These are phyloP conservation scores for Numenius phaeopus DNA, from an alignment of 2,797 vertebrate species.

Conservation along the genomic window DNA sequence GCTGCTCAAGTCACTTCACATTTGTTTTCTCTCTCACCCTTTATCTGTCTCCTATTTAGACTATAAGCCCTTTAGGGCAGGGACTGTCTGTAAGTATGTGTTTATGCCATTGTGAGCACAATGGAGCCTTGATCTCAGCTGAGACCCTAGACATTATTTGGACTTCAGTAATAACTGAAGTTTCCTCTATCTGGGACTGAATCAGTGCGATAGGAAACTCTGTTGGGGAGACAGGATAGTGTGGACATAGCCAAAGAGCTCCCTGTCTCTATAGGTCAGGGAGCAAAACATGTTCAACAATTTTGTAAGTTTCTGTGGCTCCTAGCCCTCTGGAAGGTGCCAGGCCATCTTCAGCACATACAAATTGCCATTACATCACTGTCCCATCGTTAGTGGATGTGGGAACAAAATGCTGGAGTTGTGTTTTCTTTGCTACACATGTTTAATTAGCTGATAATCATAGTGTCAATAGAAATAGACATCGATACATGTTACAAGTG, in stretches of 20 bases:
- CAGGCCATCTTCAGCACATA: neutral
- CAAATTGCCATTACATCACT: neutral
- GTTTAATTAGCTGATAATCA: slow-evolving; percentile 22
- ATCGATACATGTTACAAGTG: neutral
- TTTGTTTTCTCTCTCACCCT: slow-evolving; percentile 43
- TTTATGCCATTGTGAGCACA: neutral
- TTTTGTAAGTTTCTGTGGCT: accelerated
- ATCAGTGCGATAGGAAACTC: neutral
- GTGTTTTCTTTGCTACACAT: neutral
- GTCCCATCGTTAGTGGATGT: neutral
- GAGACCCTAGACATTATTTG: neutral
- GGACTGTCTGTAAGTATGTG: neutral
- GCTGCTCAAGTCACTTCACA: slow-evolving; percentile 14
- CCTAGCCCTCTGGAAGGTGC: neutral
- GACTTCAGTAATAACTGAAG: neutral
- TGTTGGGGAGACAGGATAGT: accelerated
- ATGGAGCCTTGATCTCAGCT: slow-evolving; percentile 52
- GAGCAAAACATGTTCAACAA: neutral
- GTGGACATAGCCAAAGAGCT: neutral
- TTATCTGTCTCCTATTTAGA: slow-evolving; percentile 39
- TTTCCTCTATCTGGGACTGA: neutral
- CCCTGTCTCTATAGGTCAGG: neutral
- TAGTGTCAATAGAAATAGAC: slow-evolving; percentile 1
- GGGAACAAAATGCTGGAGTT: neutral
- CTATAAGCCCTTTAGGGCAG: slow-evolving; percentile 17